Conservation (phyloP, 1,140 invertebrate genomes). For the Leguminivora glycinivorella region DNA sequence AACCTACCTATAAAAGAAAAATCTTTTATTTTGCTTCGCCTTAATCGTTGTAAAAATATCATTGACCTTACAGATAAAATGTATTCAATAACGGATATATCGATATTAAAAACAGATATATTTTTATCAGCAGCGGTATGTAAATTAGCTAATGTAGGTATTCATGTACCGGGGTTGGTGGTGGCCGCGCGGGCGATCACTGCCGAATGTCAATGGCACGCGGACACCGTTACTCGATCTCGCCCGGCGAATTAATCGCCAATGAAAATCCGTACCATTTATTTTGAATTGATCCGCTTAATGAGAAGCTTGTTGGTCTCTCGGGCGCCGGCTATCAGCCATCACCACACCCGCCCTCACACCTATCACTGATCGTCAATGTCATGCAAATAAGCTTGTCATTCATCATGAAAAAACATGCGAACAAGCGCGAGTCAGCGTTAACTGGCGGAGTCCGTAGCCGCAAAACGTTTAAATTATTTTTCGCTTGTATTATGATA, state of each 20-base stretch:
- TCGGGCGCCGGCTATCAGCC: slow-evolving; percentile 59
- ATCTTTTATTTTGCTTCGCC: too few species aligned
- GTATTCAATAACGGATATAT: slow-evolving; percentile 13
- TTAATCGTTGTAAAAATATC: neutral
- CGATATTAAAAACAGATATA: neutral
- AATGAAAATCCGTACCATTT: slow-evolving; percentile 68
- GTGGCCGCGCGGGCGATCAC: slow-evolving; percentile 37
- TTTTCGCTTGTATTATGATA: too few species aligned
- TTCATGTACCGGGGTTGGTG: slow-evolving; percentile 28
- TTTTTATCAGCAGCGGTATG: slow-evolving; percentile 31
- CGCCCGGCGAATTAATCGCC: slow-evolving; percentile 74
- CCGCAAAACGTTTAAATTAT: neutral
- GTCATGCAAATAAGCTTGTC: slow-evolving; percentile 55
- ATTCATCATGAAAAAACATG: slow-evolving; percentile 47
- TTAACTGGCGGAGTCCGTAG: neutral
- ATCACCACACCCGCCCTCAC: slow-evolving; percentile 51
- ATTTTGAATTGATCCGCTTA: slow-evolving; percentile 63
- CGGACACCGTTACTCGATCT: slow-evolving; percentile 73
- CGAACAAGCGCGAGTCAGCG: neutral
- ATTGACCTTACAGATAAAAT: neutral
- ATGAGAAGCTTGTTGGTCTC: slow-evolving; percentile 66
- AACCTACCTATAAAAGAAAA: neutral
- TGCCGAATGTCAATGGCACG: slow-evolving; percentile 75
- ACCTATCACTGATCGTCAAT: slow-evolving; percentile 38
- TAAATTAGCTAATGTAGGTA: slow-evolving; percentile 26